Conservation (phyloP, 2,113 vertebrate species). For the Cavia aperea region DNA sequence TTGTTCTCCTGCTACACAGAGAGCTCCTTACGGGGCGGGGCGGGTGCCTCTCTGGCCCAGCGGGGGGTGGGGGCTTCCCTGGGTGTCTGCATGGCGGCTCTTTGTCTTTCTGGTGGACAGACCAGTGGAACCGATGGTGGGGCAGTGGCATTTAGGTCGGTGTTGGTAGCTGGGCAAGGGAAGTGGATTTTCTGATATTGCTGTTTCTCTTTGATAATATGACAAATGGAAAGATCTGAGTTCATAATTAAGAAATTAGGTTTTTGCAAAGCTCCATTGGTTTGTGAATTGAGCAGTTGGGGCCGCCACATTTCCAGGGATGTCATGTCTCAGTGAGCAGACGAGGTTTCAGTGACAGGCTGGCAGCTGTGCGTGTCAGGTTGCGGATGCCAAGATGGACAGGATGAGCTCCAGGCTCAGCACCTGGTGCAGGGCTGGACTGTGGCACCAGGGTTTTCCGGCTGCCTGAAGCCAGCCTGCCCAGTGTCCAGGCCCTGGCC, state of each 20-base stretch:
- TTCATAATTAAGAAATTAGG: conserved; percentile 56
- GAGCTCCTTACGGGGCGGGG: accelerated
- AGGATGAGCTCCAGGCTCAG: background rate
- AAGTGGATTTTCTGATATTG: background rate
- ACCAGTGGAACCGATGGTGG: background rate
- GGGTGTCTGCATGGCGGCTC: background rate
- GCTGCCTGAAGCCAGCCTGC: accelerated
- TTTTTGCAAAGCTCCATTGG: conserved; percentile 52
- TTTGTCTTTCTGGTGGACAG: background rate
- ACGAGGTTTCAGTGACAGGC: conserved; percentile 35
- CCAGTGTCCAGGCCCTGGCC: background rate
- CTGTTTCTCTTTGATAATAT: conserved; percentile 51
- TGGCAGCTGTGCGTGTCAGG: conserved; percentile 13
- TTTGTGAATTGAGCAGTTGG: conserved; percentile 57
- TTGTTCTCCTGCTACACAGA: accelerated
- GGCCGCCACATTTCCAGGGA: conserved; percentile 32
- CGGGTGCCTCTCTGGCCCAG: accelerated
- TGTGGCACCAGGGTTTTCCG: background rate
- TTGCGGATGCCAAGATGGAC: background rate
- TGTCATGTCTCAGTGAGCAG: conserved; percentile 56
- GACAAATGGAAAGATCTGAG: conserved; percentile 52
- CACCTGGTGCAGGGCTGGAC: accelerated
- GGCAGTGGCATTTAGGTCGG: background rate
- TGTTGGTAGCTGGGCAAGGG: background rate
- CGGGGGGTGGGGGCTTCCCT: background rate